phyloP scores from a whole-genome alignment of 2,113 vertebrate species.

The human (Homo sapiens) region GRCh38 chrX:43601001-43601500 shows the following conservation, averaged over 20 bases:
- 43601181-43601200: not conserved
- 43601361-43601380: not conserved
- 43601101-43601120: slow-evolving; percentile 37
- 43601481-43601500: slow-evolving; percentile 16
- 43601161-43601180: slow-evolving; percentile 5
- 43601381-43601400: not conserved
- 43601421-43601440: not conserved
- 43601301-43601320: not conserved
- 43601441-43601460: not conserved
- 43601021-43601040: too few relatives aligned
- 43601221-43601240: not conserved
- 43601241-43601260: not conserved
- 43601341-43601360: not conserved
- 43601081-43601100: not conserved
- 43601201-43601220: slow-evolving; percentile 32
- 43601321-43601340: not conserved
- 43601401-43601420: slow-evolving; percentile 1
- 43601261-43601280: not conserved
- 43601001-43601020: too few relatives aligned
- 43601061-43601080: not conserved
- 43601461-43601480: not conserved
- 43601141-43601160: not conserved
- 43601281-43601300: not conserved
- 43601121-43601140: slow-evolving; percentile 3
- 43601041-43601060: too few relatives aligned